phyloP scores from a whole-genome alignment of 2,797 vertebrate genomes.

The Micromesistius poutassou region DNA sequence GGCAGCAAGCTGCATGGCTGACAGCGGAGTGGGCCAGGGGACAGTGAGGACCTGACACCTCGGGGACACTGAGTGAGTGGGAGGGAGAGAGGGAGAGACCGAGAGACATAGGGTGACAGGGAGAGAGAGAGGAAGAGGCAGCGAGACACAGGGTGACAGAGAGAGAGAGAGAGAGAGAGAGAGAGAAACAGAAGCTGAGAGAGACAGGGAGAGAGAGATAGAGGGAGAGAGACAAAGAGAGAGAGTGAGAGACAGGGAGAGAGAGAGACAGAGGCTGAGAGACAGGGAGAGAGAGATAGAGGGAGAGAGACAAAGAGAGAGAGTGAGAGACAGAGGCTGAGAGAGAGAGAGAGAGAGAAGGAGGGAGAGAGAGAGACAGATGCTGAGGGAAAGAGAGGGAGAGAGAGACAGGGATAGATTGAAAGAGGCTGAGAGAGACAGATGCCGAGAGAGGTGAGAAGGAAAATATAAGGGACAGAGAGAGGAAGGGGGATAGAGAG shows the following conservation, averaged over 20 bases:
- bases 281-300: not conserved
- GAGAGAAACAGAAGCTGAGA: not conserved
- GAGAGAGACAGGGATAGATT: not conserved
- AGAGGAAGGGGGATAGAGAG: not conserved
- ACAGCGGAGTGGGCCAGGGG: conserved; percentile 11
- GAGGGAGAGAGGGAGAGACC: not conserved
- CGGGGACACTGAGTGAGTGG: conserved; percentile 15
- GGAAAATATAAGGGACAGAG: not conserved
- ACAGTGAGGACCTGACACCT: conserved; percentile 12
- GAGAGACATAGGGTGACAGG: not conserved
- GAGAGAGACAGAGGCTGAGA: not conserved
- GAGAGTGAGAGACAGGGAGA: not conserved
- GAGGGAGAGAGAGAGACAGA: not conserved
- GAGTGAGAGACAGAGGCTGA: not conserved
- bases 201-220: not conserved
- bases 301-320: not conserved
- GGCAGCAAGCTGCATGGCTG: conserved; percentile 3
- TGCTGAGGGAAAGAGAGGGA: too few species aligned
- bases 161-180: not conserved
- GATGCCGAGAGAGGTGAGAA: not conserved
- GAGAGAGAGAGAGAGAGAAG: not conserved
- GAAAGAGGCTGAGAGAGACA: not conserved
- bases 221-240: not conserved
- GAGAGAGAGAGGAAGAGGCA: not conserved
- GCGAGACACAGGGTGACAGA: not conserved